These are phyloP conservation scores for Shargacucullia verbasci DNA, from an alignment of 2,888 invertebrate species.

Conservation along the genomic window DNA sequence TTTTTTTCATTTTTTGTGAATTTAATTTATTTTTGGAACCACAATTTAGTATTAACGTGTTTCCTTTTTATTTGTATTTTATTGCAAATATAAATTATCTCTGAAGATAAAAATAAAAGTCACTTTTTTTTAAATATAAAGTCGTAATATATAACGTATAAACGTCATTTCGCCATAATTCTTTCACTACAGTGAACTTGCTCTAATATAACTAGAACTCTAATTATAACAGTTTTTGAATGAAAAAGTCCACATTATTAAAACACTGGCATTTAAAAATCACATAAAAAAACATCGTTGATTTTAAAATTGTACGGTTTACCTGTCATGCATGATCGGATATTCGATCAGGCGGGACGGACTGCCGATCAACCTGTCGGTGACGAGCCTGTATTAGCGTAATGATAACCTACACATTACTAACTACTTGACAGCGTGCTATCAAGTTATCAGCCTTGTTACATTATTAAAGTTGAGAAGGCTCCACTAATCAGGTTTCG, in stretches of 20 bases:
- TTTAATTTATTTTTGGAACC: too few relatives aligned
- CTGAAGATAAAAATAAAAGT: not conserved
- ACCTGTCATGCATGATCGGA: constrained; percentile 25
- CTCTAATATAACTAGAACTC: too few relatives aligned
- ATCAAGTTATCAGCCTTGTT: constrained; percentile 45
- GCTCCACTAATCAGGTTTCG: constrained; percentile 19
- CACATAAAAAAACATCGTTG: constrained; percentile 2
- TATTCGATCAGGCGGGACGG: constrained; percentile 18
- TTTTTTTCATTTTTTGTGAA: constrained; percentile 34
- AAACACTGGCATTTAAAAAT: constrained; percentile 16
- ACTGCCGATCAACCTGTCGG: constrained; percentile 31
- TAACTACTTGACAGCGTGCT: constrained; percentile 44
- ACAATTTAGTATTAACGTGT: too few relatives aligned
- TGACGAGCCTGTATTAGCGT: constrained; percentile 32
- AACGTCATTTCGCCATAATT: too few relatives aligned
- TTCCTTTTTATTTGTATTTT: too few relatives aligned
- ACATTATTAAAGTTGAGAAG: constrained; percentile 39
- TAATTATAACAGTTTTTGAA: not conserved
- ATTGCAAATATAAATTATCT: too few relatives aligned
- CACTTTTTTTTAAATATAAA: not conserved
- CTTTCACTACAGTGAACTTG: too few relatives aligned
- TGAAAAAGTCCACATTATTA: not conserved
- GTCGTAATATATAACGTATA: not conserved
- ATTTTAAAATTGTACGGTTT: constrained; percentile 29
- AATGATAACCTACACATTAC: constrained; percentile 49